Conservation (phyloP, 2,888 invertebrate species). For the Tanaodytes sp. region DNA sequence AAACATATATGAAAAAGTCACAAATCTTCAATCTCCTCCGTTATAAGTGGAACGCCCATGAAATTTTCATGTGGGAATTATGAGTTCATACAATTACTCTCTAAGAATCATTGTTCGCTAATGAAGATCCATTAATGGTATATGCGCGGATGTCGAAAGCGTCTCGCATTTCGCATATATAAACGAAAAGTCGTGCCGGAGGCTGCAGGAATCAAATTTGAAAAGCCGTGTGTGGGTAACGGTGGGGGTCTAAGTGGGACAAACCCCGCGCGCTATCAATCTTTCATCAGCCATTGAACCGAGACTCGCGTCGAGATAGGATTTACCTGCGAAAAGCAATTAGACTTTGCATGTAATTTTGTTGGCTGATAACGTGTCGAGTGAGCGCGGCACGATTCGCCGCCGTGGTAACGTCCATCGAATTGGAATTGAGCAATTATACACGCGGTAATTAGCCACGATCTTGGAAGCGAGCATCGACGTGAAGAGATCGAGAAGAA, state of each 20-base stretch:
- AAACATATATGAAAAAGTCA: neutral
- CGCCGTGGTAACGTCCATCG: slow-evolving; percentile 27
- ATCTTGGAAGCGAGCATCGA: slow-evolving; percentile 55
- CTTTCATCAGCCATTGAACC: slow-evolving; percentile 33
- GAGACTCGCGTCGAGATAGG: slow-evolving; percentile 6
- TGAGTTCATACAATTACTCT: slow-evolving; percentile 29
- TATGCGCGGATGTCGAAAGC: slow-evolving; percentile 18
- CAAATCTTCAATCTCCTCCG: neutral
- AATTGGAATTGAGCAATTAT: slow-evolving; percentile 51
- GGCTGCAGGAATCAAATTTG: slow-evolving; percentile 12
- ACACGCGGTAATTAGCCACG: slow-evolving; percentile 36
- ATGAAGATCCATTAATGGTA: slow-evolving; percentile 40
- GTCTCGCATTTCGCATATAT: neutral
- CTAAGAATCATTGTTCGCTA: slow-evolving; percentile 39
- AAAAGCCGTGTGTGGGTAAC: neutral
- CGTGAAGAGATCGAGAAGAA: slow-evolving; percentile 55
- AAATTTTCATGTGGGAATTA: slow-evolving; percentile 45
- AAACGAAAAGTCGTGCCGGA: neutral
- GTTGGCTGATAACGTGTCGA: slow-evolving; percentile 42
- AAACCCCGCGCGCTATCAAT: slow-evolving; percentile 21
- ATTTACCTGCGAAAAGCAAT: slow-evolving; percentile 34
- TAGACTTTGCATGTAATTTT: slow-evolving; percentile 40
- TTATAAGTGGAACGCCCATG: slow-evolving; percentile 25
- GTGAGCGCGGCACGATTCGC: slow-evolving; percentile 10
- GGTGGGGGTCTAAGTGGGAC: slow-evolving; percentile 1